phyloP scores from a whole-genome alignment of 2,113 vertebrate genomes.

The Sigmodon hispidus region DNA sequence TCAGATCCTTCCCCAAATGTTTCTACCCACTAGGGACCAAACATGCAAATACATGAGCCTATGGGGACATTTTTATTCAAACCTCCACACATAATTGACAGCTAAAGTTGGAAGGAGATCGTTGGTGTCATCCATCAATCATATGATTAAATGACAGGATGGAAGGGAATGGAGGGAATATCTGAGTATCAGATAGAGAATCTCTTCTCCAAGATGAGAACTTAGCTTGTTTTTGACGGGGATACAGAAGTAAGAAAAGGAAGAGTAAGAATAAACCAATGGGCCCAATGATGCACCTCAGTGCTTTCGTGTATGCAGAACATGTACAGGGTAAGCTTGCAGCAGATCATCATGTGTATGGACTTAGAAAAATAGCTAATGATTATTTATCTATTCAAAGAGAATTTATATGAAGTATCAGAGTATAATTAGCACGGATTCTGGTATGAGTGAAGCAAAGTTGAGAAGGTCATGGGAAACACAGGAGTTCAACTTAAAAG shows the following conservation, averaged over 20 bases:
- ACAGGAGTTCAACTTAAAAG: neutral
- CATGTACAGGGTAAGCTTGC: neutral
- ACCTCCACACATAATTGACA: neutral
- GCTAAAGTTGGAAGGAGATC: neutral
- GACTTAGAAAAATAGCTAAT: neutral
- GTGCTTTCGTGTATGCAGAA: neutral
- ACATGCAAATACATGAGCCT: neutral
- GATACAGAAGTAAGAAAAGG: neutral
- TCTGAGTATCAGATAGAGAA: neutral
- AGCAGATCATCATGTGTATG: neutral
- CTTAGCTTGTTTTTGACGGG: neutral
- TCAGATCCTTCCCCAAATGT: neutral
- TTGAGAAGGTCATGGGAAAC: neutral
- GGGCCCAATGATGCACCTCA: neutral
- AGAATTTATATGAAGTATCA: neutral
- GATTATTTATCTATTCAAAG: neutral
- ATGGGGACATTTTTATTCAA: neutral
- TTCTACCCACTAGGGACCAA: neutral
- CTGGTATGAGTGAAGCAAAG: neutral
- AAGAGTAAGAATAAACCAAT: neutral
- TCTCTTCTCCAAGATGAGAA: neutral
- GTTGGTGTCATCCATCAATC: neutral
- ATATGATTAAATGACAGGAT: neutral
- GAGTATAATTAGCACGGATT: neutral
- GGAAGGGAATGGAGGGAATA: neutral